Percentiles rank a stretch among this genome's conserved stretches.
Conservation (phyloP, 2,797 vertebrate species). For the Acanthurus lineatus region DNA sequence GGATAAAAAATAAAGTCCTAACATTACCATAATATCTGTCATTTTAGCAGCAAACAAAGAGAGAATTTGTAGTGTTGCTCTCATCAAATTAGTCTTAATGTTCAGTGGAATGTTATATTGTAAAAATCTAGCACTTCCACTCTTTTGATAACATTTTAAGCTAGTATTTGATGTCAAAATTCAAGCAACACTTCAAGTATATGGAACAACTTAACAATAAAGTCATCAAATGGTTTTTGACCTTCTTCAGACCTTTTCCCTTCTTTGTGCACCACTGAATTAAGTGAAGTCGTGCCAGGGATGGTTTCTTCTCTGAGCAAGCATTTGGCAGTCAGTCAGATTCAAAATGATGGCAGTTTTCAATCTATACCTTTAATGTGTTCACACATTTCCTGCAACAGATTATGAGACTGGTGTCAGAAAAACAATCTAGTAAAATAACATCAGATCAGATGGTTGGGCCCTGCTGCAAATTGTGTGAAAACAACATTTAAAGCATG, state of each 20-base stretch:
- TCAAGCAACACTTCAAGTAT: too few species aligned
- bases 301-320: background rate
- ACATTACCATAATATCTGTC: background rate
- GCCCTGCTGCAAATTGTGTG: background rate
- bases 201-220: too few species aligned
- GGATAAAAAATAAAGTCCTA: slow-evolving; percentile 1
- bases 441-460: background rate
- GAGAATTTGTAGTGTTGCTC: background rate
- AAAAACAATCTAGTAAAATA: background rate
- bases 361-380: background rate
- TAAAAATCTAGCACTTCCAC: background rate
- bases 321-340: background rate
- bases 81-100: background rate
- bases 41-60: slow-evolving; percentile 3
- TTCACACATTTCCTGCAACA: background rate
- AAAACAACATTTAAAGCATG: slow-evolving; percentile 2
- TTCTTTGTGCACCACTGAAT: too few species aligned
- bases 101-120: background rate
- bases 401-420: background rate
- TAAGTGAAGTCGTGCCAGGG: too few species aligned
- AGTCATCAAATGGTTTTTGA: too few species aligned
- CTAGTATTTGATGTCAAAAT: too few species aligned
- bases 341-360: background rate
- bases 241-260: too few species aligned
- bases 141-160: background rate